Evolutionary conservation across 2,797 vertebrate species (phyloP).

Genomic region (Halcyon badia): DNA sequence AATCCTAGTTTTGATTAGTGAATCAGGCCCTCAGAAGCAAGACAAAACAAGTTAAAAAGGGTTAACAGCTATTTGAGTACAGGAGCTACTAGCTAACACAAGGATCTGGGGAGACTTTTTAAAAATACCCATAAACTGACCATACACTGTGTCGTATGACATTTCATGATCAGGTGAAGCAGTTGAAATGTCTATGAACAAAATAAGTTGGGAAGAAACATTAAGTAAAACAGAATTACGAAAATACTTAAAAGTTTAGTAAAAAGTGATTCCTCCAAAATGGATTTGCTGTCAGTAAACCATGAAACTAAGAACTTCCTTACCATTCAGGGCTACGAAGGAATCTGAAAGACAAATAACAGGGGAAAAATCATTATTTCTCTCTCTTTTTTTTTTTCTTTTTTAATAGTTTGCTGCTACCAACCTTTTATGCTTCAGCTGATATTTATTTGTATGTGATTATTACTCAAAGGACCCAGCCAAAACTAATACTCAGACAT

Average conservation of each 20-base stretch:
- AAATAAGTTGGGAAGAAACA: constrained; percentile 83
- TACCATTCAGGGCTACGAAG: constrained; percentile 99
- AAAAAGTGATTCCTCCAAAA: constrained; percentile 75
- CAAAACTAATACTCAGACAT: not conserved
- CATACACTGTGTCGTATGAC: constrained; percentile 84
- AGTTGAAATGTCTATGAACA: constrained; percentile 90
- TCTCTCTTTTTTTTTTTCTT: not conserved
- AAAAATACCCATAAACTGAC: constrained; percentile 81
- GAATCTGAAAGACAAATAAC: constrained; percentile 92
- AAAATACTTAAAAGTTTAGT: constrained; percentile 69
- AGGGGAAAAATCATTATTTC: constrained; percentile 68
- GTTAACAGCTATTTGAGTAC: constrained; percentile 49
- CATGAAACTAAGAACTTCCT: constrained; percentile 82
- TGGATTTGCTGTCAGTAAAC: constrained; percentile 77
- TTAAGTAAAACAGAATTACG: constrained; percentile 63
- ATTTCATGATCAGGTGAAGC: constrained; percentile 91
- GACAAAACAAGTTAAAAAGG: constrained; percentile 26
- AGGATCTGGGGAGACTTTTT: constrained; percentile 46
- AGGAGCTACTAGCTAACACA: constrained; percentile 70
- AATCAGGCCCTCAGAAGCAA: constrained; percentile 72
- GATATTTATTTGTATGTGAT: not conserved
- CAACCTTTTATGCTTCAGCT: not conserved
- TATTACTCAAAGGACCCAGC: not conserved
- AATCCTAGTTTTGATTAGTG: constrained; percentile 75
- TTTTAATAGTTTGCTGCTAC: constrained; percentile 29